Conservation (phyloP, 2,888 invertebrate species). For the Metacarcinus magister region DNA sequence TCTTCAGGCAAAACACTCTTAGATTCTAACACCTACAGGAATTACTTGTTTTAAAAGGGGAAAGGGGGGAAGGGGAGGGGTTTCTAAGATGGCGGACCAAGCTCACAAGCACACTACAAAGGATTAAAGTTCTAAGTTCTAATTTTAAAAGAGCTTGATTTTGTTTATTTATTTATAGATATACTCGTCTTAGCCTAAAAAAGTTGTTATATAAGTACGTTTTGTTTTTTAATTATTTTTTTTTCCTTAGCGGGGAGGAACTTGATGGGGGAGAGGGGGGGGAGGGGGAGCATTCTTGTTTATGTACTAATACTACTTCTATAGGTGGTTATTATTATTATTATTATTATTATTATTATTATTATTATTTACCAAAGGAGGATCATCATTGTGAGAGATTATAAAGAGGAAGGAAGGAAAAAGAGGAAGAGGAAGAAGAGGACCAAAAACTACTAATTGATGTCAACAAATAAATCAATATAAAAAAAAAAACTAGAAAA, state of each 20-base stretch:
- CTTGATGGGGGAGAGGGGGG: background rate
- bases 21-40: background rate
- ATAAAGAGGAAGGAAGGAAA: background rate
- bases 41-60: background rate
- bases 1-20: constrained; percentile 42
- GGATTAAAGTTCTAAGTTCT: constrained; percentile 6
- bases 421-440: background rate
- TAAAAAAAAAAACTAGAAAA: background rate
- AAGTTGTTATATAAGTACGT: background rate
- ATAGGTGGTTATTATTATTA: background rate
- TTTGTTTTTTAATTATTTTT: background rate
- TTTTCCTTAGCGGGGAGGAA: constrained; percentile 1
- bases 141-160: constrained; percentile 17
- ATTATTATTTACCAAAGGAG: background rate
- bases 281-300: background rate
- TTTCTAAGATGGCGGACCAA: background rate
- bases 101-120: background rate
- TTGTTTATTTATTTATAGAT: background rate
- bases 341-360: constrained; percentile 35
- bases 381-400: background rate
- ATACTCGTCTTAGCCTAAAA: constrained; percentile 28
- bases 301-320: background rate
- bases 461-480: background rate
- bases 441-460: background rate
- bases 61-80: background rate